Base-by-base conservation (phyloP, 2,888 invertebrate genomes). In the Drosophila fungiperda region DNA sequence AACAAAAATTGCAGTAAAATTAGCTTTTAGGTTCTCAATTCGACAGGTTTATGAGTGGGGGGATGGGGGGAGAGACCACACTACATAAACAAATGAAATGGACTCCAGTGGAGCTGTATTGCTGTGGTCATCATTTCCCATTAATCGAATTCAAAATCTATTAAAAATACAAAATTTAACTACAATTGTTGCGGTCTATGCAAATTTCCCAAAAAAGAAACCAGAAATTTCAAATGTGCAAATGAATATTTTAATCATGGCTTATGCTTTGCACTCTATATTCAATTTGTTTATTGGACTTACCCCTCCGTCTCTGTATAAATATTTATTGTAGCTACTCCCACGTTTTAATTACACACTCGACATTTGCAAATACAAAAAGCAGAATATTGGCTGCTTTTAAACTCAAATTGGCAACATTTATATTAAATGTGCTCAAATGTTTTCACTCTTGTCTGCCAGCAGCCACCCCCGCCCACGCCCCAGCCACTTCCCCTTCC, bases 371-470 rank as follows among this genome's bases (percentile, higher is more conserved):
- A 33, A 17, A 26, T 40, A 38, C 49, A 40, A 50, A 48, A 45
- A 36, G 45, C 57, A 20, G 12, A 59, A 29, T 49, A 65, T 75
- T 69, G 62, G 68, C 68, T 63, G 49, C 55, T 65, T 59, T 74
- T 63, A 60, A 55, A 48, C 42, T n/a, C 62, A 82, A 83, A 79
- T 81, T 84, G 82, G 71, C 79, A 40, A 75, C 79, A 86, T 76
- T 83, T 73, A 79, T 73, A 74, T 59, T 60, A 64, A 83, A 82
- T 76, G 73, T 70, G 62, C 76, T 70, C 67, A 54, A 78, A 55
- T 80, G 63, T 78, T 78, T 83, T 68, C 80, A 61, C 70, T 73
- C 68, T 60, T 61, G 61, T 49, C 54, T 38, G 68, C 64, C 83
- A 80, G 50, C 11, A 49, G 62, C 29, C 9, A 9, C 11, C 54